Evolutionary conservation across 2,113 vertebrate genomes (phyloP), one percentile per base, ranked within the genome.

Genomic region (Leptobrachium ailaonicum): DNA sequence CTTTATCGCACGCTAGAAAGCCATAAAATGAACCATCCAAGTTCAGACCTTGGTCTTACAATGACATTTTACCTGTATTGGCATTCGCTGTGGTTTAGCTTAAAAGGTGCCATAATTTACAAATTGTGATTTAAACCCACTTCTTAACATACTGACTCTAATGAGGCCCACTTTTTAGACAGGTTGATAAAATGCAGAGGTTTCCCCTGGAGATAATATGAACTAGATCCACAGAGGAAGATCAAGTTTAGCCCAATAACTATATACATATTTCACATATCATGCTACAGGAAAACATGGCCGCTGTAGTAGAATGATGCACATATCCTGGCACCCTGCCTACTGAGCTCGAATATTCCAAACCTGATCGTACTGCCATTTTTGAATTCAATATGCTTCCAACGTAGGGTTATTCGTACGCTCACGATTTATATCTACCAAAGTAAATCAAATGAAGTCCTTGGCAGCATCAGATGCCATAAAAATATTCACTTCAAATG

Each of bases 1-100:
- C 92, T 94, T 91, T 88, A 90, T 92, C 92, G 90, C 91, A 92
- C 92, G 84, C 91, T 91, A 87, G 89, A 92, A 94, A 92, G 90
- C 88, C 82, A 88, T 94, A 94, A 94, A 93, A 87, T 87, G 90
- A 84, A 67, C 80, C 1, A 77, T 76, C 87, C 91, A 91, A 90
- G 89, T 89, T 91, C 82, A 50, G 90, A 88, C 86, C 89, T 87
- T 84, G 54, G 73, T 85, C 90, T 89, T 88, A 86, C 87, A 90
- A 84, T 92, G 92, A 90, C 88, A 91, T 93, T 91, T 92, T 92
- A 92, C 93, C 90, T 94, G 90, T 90, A 88, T 89, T 92, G 90
- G 88, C 90, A 92, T 92, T 92, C 87, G 82, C 86, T 88, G 88
- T 83, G 91, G 88, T 90, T 94, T 92, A 89, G 90, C 92, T 93